Evolutionary conservation across 2,113 vertebrate genomes (phyloP).

Genomic region (Mobula birostris): DNA sequence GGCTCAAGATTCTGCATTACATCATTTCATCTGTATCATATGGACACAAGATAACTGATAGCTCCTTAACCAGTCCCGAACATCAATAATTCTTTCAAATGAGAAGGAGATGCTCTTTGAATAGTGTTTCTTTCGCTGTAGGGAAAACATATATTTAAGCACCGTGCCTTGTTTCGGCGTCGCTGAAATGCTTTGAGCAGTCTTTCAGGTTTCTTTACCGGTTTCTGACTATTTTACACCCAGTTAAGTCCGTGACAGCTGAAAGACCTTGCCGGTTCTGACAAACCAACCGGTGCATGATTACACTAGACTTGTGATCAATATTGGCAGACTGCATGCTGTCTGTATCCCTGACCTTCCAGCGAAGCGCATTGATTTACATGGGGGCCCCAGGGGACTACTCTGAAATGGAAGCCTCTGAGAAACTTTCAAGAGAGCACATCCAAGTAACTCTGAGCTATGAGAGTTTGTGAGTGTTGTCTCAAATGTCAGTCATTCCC

Average conservation of each 20-base stretch:
- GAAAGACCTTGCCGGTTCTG: background rate
- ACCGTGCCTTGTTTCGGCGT: background rate
- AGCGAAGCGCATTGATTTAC: slow-evolving; percentile 8
- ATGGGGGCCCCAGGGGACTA: background rate
- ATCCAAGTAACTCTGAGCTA: background rate
- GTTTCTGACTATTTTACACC: background rate
- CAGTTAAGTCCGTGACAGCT: background rate
- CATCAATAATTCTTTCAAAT: background rate
- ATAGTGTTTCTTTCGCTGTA: background rate
- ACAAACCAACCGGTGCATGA: background rate
- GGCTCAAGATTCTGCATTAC: background rate
- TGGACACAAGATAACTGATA: background rate
- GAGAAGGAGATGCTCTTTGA: background rate
- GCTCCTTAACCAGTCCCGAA: background rate
- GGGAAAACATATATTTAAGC: background rate
- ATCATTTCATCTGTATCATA: background rate
- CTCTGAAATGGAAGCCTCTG: background rate
- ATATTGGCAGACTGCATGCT: slow-evolving; percentile 1
- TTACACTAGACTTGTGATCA: background rate
- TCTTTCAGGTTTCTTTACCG: background rate
- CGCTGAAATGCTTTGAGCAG: background rate
- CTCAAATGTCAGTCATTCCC: background rate
- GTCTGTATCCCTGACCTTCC: slow-evolving; percentile 9
- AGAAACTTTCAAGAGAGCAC: background rate
- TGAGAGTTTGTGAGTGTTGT: background rate